A percentile compares a stretch with the other conserved stretches of the same genome.
phyloP scores from a whole-genome alignment of 2,888 invertebrate species.

The Dinocampus coccinellae region DNA sequence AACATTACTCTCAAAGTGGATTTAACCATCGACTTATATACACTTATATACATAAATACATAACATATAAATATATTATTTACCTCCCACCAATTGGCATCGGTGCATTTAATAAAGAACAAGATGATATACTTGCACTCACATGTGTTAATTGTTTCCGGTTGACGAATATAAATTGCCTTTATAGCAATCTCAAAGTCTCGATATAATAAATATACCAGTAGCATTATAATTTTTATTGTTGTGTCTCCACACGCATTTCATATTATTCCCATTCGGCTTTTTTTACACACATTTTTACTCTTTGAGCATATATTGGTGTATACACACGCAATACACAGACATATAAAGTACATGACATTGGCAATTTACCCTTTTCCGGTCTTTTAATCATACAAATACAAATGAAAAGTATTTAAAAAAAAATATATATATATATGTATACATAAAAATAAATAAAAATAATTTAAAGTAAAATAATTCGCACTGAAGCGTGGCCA shows the following conservation, averaged over 20 bases:
- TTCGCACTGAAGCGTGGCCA: constrained; percentile 29
- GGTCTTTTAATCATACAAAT: background rate
- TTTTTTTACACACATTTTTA: background rate
- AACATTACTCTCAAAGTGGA: constrained; percentile 27
- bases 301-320: constrained; percentile 4
- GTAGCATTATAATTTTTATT: background rate
- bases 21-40: constrained; percentile 20
- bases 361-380: background rate
- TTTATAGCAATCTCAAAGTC: background rate
- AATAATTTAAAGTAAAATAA: background rate
- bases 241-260: background rate
- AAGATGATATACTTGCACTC: constrained; percentile 36
- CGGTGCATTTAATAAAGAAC: constrained; percentile 27
- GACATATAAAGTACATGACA: background rate
- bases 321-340: background rate
- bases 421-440: no score
- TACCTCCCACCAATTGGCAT: background rate
- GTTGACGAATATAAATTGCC: constrained; percentile 23
- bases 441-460: constrained; percentile 3
- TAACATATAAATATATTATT: background rate
- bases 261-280: background rate
- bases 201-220: background rate
- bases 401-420: background rate
- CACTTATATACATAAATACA: background rate
- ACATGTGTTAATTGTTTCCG: constrained; percentile 46